Evolutionary conservation across 2,888 invertebrate genomes (phyloP), one percentile per base, ranked within the genome.

Genomic region (Platynereis dumerilii): DNA sequence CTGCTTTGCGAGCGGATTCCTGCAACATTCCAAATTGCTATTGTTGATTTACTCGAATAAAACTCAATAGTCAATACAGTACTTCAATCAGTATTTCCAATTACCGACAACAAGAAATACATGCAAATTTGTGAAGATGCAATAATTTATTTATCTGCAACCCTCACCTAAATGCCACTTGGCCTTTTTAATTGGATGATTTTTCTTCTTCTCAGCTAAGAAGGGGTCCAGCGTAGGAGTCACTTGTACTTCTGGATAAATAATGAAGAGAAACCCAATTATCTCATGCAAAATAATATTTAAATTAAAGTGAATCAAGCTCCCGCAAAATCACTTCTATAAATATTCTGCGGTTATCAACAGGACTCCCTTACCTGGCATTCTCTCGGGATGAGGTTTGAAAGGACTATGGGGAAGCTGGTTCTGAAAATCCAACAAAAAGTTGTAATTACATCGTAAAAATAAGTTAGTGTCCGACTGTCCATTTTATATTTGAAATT

Each of bases 1-100:
- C 96, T 96, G 83, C 97, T 97, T 84, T 99, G 99, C 3, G 98
- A 99, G 63, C 99, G 88, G 77, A 99, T 99, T 64, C 88, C 87
- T 84, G 70, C 17, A 69, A 64, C 24, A 61, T n/a, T n/a, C n/a
- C n/a, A n/a, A n/a, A n/a, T n/a, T n/a, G n/a, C n/a, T n/a, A n/a
- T n/a, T n/a, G n/a, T n/a, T n/a, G n/a, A n/a, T n/a, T n/a, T n/a
- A n/a, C n/a, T n/a, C n/a, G n/a, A n/a, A n/a, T n/a, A n/a, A n/a
- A n/a, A n/a, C n/a, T n/a, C n/a, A n/a, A n/a, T n/a, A n/a, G n/a
- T n/a, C n/a, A n/a, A n/a, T n/a, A n/a, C n/a, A n/a, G n/a, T n/a
- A n/a, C n/a, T n/a, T n/a, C n/a, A n/a, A n/a, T n/a, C n/a, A n/a
- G n/a, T n/a, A n/a, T n/a, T n/a, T n/a, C n/a, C n/a, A n/a, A n/a